These are phyloP conservation scores for Paedocypris micromegethes DNA, from an alignment of 2,797 vertebrate species.

Conservation along the genomic window DNA sequence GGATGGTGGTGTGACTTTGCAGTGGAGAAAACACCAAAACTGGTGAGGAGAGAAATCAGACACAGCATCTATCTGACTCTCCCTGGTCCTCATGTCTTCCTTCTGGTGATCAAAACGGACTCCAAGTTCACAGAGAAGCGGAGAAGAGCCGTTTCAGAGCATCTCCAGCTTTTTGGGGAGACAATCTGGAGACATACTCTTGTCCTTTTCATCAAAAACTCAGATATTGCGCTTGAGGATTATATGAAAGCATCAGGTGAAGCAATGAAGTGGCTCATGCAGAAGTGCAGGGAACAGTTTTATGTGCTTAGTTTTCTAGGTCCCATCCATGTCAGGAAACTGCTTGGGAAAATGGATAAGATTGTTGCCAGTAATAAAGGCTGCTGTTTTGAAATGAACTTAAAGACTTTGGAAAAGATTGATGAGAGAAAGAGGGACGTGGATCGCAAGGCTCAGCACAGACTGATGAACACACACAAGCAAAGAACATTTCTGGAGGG, in stretches of 20 bases:
- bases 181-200: conserved; percentile 32
- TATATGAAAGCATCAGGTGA: conserved; percentile 18
- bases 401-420: conserved; percentile 14
- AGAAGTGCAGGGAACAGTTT: conserved; percentile 20
- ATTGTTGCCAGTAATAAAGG: conserved; percentile 20
- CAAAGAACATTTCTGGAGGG: conserved; percentile 10
- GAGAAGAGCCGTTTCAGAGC: conserved; percentile 36
- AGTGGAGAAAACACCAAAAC: conserved; percentile 22
- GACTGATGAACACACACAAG: conserved; percentile 13
- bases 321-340: conserved; percentile 5
- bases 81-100: conserved; percentile 70
- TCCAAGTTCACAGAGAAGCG: conserved; percentile 61
- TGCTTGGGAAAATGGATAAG: conserved; percentile 22
- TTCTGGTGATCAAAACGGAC: conserved; percentile 66
- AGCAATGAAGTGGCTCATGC: conserved; percentile 20
- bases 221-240: conserved; percentile 13
- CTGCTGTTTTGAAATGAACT: conserved; percentile 26
- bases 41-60: conserved; percentile 30
- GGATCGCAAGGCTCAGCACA: conserved; percentile 26
- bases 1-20: conserved; percentile 40
- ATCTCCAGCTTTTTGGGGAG: conserved; percentile 35
- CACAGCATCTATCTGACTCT: conserved; percentile 57
- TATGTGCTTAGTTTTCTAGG: background rate
- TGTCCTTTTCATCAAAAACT: conserved; percentile 29
- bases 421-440: conserved; percentile 1